These are phyloP conservation scores for Pararge aegeria DNA, from an alignment of 1,140 invertebrate genomes.

Conservation along the genomic window DNA sequence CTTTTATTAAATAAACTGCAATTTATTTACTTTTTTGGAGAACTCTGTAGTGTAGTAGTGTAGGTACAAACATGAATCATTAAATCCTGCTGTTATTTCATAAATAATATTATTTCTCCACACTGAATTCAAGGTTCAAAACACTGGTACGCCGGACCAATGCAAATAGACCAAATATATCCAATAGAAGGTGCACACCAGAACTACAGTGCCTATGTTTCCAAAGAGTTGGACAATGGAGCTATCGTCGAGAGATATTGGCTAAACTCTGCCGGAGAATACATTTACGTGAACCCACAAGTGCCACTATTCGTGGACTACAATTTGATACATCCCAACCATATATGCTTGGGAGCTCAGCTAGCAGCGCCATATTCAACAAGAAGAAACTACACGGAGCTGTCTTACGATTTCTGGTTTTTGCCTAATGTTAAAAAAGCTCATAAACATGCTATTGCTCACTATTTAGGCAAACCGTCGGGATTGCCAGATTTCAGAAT, in stretches of 20 bases:
- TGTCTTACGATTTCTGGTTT: constrained; percentile 84
- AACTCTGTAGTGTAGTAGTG: too few species aligned
- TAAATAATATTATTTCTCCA: constrained; percentile 4
- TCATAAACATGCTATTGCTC: constrained; percentile 83
- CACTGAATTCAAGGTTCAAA: constrained; percentile 47
- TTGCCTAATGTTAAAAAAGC: constrained; percentile 83
- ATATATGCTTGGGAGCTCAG: constrained; percentile 83
- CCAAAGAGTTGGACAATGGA: constrained; percentile 82
- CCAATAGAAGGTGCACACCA: constrained; percentile 82
- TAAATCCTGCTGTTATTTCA: background rate
- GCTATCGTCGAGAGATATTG: constrained; percentile 89
- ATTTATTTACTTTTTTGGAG: too few species aligned
- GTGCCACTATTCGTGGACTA: constrained; percentile 88
- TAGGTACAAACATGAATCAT: too few species aligned
- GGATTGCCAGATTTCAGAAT: constrained; percentile 86
- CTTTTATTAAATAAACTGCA: too few species aligned
- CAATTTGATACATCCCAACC: constrained; percentile 77
- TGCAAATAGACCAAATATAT: constrained; percentile 82
- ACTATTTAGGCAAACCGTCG: constrained; percentile 83
- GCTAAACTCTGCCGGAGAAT: constrained; percentile 87
- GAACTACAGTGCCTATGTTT: constrained; percentile 81
- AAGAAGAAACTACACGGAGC: constrained; percentile 52
- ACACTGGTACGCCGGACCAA: constrained; percentile 83
- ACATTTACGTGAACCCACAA: constrained; percentile 82
- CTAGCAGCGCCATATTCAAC: constrained; percentile 80